These are phyloP conservation scores for Uropetala carovei DNA, from an alignment of 2,888 invertebrate genomes.

Conservation along the genomic window DNA sequence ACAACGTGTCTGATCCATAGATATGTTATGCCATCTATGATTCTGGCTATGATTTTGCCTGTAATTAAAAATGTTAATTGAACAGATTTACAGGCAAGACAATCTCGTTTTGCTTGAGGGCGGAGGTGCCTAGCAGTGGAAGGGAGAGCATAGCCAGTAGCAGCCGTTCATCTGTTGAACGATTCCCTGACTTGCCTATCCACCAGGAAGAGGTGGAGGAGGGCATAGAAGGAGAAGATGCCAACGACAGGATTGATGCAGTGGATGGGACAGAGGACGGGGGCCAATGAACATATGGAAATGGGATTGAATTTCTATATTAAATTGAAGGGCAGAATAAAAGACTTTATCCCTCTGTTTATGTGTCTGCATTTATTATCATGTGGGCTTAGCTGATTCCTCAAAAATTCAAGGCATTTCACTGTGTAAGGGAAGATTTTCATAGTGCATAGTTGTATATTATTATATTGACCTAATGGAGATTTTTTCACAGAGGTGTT, in stretches of 20 bases:
- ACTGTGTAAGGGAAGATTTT: background rate
- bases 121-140: slow-evolving; percentile 4
- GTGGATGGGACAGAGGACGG: background rate
- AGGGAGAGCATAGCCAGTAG: slow-evolving; percentile 26
- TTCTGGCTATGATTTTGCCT: too few relatives aligned
- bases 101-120: slow-evolving; percentile 31
- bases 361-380: slow-evolving; percentile 25
- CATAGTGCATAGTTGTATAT: too few relatives aligned
- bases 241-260: background rate
- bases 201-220: background rate
- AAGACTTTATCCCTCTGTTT: background rate
- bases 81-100: slow-evolving; percentile 38
- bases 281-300: background rate
- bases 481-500: too few relatives aligned
- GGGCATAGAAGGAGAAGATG: background rate
- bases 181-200: slow-evolving; percentile 36
- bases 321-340: background rate
- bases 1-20: too few relatives aligned
- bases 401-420: slow-evolving; percentile 4
- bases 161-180: slow-evolving; percentile 31
- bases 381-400: background rate
- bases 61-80: background rate
- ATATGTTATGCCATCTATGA: too few relatives aligned
- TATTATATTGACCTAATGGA: too few relatives aligned
- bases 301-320: background rate